A percentile compares a stretch with the other conserved stretches of the same genome.
These are phyloP conservation scores for Myanophis thanlyinensis DNA, from an alignment of 2,113 vertebrate genomes.

Conservation along the genomic window DNA sequence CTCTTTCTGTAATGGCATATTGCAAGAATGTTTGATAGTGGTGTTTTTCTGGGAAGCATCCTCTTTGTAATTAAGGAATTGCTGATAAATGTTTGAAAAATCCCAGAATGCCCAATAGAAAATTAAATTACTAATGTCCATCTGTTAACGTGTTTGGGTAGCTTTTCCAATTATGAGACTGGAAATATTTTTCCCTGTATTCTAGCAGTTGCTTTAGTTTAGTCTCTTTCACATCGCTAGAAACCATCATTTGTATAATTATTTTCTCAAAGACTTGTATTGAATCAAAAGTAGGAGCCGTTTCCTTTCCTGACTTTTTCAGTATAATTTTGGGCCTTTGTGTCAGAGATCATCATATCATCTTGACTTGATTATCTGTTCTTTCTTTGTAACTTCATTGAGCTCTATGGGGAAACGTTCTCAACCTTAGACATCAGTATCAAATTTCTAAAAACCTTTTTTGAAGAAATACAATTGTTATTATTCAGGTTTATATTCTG, in stretches of 20 bases:
- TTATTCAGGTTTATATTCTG: not conserved
- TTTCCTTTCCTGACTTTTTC: not conserved
- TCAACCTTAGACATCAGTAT: not conserved
- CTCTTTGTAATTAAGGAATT: not conserved
- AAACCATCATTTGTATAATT: not conserved
- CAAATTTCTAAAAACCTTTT: not conserved
- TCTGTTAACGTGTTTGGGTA: not conserved
- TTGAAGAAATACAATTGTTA: not conserved
- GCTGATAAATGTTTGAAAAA: not conserved
- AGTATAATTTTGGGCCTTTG: not conserved
- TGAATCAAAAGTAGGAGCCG: not conserved
- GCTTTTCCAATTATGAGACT: not conserved
- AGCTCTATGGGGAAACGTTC: not conserved
- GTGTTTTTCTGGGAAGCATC: not conserved
- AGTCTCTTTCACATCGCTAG: not conserved
- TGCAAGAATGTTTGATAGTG: not conserved
- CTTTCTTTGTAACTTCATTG: not conserved
- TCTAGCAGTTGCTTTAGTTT: not conserved
- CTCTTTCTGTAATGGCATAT: not conserved
- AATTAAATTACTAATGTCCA: not conserved
- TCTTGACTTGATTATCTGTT: not conserved
- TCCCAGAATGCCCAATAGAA: not conserved
- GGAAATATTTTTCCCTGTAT: not conserved
- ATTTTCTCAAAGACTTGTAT: not conserved
- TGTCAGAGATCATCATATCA: not conserved